Base-by-base conservation (phyloP, 1,140 invertebrate genomes). In the Polyergus mexicanus region DNA sequence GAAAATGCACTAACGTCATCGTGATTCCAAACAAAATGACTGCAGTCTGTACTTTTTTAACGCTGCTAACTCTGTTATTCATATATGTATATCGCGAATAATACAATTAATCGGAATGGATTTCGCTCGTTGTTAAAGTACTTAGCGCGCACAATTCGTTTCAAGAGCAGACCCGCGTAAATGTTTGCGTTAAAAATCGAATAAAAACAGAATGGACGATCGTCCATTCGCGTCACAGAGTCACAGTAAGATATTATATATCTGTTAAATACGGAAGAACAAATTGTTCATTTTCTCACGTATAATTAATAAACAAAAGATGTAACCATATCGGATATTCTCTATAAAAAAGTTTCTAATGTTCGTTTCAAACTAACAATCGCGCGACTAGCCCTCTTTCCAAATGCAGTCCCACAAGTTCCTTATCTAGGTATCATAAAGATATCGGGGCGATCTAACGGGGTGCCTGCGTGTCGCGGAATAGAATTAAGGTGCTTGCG, bases 31-130 rank as follows among this genome's bases (percentile, higher is more conserved):
- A 78, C 22, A 66, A 78, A 78, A 78, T 66, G 51, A 78, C 75
- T 78, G 41, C 28, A 54, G 75, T 28, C 41, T 66, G 5, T 38
- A 10, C 63, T 51, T 51, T 51, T 51, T 77, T 65, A 77, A 77
- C 32, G 56, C 75, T 56, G n/a, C 7, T 66, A 66, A 58, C 41
- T 51, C 19, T 22, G 75, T 51, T 78, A 78, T 78, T 60, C 25
- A 51, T 78, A 51, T 78, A 78, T 66, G 66, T 78, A 78, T 78
- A 78, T 78, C 75, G 41, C 13, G 32, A 62, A 78, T 78, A 78
- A 78, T 51, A 41, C 75, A 78, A 78, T 78, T 78, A 78, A 41
- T 35, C 58, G 60, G n/a, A 78, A 78, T 78, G 75, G 75, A 78
- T 66, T 66, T 78, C n/a, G 75, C 41, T 44, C 60, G 60, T 62